A percentile compares a stretch with the other conserved stretches of the same genome.
These are phyloP conservation scores for Ammospiza maritima DNA, from an alignment of 2,797 vertebrate genomes.

Conservation along the genomic window DNA sequence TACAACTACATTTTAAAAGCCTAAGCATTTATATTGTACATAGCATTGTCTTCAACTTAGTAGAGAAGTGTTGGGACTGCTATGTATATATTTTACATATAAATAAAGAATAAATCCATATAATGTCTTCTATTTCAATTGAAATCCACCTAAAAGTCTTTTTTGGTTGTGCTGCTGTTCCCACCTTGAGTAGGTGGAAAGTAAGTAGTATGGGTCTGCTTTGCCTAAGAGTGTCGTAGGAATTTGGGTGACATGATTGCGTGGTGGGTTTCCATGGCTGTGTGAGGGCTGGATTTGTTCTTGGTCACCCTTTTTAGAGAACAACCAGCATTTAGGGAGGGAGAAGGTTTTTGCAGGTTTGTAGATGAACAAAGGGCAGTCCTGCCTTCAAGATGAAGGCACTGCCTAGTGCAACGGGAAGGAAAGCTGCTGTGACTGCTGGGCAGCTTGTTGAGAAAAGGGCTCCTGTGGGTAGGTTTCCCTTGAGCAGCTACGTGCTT, in stretches of 20 bases:
- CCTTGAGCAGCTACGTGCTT: fast-evolving
- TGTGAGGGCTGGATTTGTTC: neutral
- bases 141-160: neutral
- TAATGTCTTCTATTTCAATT: neutral
- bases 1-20: neutral
- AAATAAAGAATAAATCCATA: neutral
- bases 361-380: neutral
- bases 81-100: neutral
- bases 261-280: fast-evolving
- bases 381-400: neutral
- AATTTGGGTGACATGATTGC: fast-evolving
- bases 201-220: neutral
- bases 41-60: neutral
- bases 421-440: neutral
- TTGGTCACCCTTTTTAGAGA: neutral
- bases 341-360: fast-evolving
- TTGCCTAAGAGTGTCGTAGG: no score
- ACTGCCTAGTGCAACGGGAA: neutral
- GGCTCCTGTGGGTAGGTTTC: neutral
- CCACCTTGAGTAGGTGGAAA: neutral
- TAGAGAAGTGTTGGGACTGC: neutral
- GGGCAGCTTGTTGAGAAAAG: neutral
- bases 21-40: neutral
- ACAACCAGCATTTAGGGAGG: neutral
- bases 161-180: neutral